Evolutionary conservation across 2,797 vertebrate genomes (phyloP).

Genomic region (Poliocrania exsul): DNA sequence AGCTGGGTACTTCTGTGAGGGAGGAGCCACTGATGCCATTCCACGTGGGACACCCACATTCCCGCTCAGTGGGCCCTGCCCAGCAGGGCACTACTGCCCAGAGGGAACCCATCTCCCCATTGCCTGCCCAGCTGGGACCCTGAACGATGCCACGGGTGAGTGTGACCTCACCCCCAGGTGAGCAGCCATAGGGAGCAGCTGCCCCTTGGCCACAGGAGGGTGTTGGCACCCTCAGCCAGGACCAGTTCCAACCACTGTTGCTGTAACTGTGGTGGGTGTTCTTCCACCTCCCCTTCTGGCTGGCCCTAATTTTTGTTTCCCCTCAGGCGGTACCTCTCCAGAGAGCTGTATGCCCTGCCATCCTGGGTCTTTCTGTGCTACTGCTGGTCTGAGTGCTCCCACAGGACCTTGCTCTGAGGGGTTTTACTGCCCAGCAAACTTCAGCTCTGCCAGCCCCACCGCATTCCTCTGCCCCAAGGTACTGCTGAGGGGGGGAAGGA

Average conservation of each 20-base stretch:
- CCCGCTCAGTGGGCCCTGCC: conserved; percentile 86
- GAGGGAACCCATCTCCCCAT: conserved; percentile 80
- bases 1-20: conserved; percentile 87
- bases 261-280: not conserved
- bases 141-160: conserved; percentile 84
- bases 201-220: not conserved
- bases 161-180: not conserved
- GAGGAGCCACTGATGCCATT: conserved; percentile 79
- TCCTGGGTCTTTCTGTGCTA: conserved; percentile 86
- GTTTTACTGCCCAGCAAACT: conserved; percentile 85
- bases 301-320: not conserved
- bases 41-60: conserved; percentile 72
- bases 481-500: not conserved
- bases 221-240: not conserved
- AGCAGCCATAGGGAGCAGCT: not conserved
- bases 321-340: conserved; percentile 82
- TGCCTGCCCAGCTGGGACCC: conserved; percentile 86
- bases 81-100: conserved; percentile 87
- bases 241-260: fast-evolving
- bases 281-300: not conserved
- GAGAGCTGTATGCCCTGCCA: conserved; percentile 86
- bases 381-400: conserved; percentile 76
- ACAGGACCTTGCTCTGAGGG: conserved; percentile 83
- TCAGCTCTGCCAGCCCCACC: conserved; percentile 80
- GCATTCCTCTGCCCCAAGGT: conserved; percentile 89